Evolutionary conservation across 2,888 invertebrate genomes (phyloP).

Genomic region (Linyphia triangularis): DNA sequence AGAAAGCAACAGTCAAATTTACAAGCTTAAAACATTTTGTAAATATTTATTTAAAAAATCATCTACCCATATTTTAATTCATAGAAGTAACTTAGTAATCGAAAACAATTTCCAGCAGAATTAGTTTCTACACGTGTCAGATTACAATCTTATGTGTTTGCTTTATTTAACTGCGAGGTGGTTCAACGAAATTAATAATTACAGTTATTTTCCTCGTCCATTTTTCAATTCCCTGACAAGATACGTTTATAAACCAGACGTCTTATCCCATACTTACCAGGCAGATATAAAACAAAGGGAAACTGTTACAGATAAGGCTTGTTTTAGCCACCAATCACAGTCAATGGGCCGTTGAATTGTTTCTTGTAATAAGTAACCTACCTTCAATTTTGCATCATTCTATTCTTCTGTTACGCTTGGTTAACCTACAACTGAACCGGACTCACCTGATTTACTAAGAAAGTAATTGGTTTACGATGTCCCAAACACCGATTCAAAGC

Average conservation of each 20-base stretch:
- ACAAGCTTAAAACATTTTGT: too few relatives aligned
- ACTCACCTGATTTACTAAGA: conserved; percentile 6
- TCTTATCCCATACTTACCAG: neutral
- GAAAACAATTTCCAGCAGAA: too few relatives aligned
- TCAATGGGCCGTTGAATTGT: conserved; percentile 38
- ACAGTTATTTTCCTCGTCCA: neutral
- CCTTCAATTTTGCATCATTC: conserved; percentile 8
- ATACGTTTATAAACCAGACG: neutral
- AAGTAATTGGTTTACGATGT: conserved; percentile 12
- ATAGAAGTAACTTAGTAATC: too few relatives aligned
- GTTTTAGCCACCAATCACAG: conserved; percentile 8
- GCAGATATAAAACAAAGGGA: conserved; percentile 2
- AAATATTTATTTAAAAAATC: too few relatives aligned
- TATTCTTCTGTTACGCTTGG: conserved; percentile 37
- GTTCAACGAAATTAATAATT: neutral
- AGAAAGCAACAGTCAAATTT: too few relatives aligned
- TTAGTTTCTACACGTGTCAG: too few relatives aligned
- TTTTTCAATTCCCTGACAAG: neutral
- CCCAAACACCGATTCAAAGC: neutral
- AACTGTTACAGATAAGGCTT: neutral
- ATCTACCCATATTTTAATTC: too few relatives aligned
- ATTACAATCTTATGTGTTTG: neutral
- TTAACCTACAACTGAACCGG: conserved; percentile 27
- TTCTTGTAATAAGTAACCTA: conserved; percentile 49
- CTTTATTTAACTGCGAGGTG: neutral